phyloP scores from a whole-genome alignment of 2,797 vertebrate genomes.

The Poecilia picta region DNA sequence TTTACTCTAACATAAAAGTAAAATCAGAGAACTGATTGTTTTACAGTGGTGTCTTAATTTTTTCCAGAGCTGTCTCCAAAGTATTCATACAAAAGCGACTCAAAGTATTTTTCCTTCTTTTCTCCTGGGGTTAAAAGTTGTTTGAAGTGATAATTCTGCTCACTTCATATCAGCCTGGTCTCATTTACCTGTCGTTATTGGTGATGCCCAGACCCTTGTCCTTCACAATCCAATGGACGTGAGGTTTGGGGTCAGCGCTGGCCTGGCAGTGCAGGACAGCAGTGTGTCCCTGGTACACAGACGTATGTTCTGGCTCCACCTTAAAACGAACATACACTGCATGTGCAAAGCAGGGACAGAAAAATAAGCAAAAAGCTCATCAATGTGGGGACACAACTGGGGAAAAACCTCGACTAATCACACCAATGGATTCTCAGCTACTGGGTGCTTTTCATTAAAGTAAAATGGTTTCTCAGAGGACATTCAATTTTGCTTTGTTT shows the following conservation, averaged over 20 bases:
- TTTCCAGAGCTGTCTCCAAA: neutral
- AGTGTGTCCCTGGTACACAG: constrained; percentile 94
- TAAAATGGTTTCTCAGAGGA: constrained; percentile 41
- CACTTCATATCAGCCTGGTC: neutral
- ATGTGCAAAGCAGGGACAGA: neutral
- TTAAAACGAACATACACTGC: constrained; percentile 92
- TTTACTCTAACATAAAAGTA: no score
- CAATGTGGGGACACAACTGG: constrained; percentile 6
- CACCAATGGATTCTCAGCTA: neutral
- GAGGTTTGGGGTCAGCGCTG: constrained; percentile 88
- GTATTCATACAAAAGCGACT: neutral
- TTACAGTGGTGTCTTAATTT: no score
- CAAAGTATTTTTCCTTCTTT: neutral
- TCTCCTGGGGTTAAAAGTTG: neutral
- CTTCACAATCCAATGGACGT: constrained; percentile 95
- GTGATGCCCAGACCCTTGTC: constrained; percentile 87
- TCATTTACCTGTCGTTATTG: constrained; percentile 77
- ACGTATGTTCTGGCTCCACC: constrained; percentile 90
- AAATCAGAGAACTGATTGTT: no score
- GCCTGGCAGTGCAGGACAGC: constrained; percentile 96
- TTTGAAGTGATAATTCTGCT: neutral
- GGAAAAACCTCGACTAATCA: constrained; percentile 12
- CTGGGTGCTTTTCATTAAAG: neutral
- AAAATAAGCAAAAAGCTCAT: constrained; percentile 9
- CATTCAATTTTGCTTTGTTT: constrained; percentile 39